Percentiles rank a stretch among this genome's conserved stretches.
phyloP scores from a whole-genome alignment of 2,113 vertebrate genomes.

The Sinosuthora webbiana region DNA sequence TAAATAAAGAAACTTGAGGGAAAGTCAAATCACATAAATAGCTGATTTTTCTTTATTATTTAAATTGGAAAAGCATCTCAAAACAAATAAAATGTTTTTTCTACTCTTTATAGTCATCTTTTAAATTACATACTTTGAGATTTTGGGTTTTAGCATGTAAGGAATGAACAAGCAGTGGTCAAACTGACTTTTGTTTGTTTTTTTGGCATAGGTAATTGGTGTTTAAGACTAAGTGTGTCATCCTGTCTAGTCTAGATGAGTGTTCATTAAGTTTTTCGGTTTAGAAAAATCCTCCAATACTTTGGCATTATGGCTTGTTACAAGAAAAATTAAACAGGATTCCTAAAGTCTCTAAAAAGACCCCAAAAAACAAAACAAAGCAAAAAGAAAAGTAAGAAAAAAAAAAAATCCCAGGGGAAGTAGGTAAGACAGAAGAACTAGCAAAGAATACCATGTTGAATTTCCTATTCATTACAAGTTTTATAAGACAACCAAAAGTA shows the following conservation, averaged over 20 bases:
- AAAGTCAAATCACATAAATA: neutral
- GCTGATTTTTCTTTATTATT: neutral
- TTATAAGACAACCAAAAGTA: neutral
- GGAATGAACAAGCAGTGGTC: neutral
- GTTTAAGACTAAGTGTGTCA: too few species aligned
- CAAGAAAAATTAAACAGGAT: neutral
- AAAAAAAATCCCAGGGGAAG: neutral
- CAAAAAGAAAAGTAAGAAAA: neutral
- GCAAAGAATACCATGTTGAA: neutral
- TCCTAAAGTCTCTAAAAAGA: neutral
- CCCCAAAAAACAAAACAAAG: neutral
- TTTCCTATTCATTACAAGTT: neutral
- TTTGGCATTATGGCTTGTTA: neutral
- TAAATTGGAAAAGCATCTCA: neutral
- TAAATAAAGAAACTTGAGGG: neutral
- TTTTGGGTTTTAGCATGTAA: neutral
- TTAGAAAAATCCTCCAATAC: neutral
- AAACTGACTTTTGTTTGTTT: too few species aligned
- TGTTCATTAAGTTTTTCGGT: neutral
- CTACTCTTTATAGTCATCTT: neutral
- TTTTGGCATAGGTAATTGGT: neutral
- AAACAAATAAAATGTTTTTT: neutral
- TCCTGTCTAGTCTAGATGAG: neutral
- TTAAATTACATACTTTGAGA: neutral
- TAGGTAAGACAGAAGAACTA: neutral